These are phyloP conservation scores for Bombus vancouverensis DNA, from an alignment of 1,140 invertebrate species.

Conservation along the genomic window DNA sequence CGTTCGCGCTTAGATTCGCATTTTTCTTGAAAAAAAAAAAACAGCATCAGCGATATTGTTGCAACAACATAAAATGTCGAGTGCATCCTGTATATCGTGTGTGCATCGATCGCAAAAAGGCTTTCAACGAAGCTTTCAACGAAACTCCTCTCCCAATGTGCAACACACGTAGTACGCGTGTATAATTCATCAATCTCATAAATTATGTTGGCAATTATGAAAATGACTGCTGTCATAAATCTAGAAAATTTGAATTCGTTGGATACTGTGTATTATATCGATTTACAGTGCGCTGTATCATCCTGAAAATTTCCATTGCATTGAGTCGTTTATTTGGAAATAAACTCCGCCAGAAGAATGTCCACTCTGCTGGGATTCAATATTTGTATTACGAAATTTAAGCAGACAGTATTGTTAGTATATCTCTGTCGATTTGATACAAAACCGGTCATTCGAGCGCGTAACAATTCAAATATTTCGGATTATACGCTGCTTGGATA, in stretches of 20 bases:
- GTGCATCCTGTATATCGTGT: not conserved
- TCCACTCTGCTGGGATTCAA: too few species aligned
- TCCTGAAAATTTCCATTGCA: not conserved
- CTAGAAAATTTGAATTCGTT: not conserved
- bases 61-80: not conserved
- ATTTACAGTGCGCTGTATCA: not conserved
- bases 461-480: too few species aligned
- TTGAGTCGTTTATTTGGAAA: not conserved
- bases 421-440: too few species aligned
- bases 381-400: too few species aligned
- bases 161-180: not conserved
- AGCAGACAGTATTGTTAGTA: too few species aligned
- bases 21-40: not conserved
- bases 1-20: too few species aligned
- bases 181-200: not conserved
- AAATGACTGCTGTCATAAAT: too few species aligned
- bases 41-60: not conserved
- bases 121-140: slow-evolving; percentile 34
- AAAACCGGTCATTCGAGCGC: too few species aligned
- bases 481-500: too few species aligned
- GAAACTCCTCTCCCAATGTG: not conserved
- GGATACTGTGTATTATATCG: not conserved
- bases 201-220: not conserved
- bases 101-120: slow-evolving; percentile 24
- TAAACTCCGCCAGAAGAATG: too few species aligned